Evolutionary conservation across 2,797 vertebrate species (phyloP).

Genomic region (Gephyroberyx darwinii): DNA sequence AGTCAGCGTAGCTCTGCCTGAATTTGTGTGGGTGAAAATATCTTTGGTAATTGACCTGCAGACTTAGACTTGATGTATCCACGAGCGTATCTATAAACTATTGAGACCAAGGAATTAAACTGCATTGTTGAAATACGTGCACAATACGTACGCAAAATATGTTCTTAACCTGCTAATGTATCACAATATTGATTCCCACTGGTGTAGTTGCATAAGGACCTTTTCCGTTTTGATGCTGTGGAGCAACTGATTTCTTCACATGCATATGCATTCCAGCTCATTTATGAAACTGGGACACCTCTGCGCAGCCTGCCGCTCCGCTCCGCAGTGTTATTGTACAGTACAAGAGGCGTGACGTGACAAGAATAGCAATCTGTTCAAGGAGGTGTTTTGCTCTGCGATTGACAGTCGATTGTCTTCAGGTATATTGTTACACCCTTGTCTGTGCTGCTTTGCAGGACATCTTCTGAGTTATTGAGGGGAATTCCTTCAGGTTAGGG

Average conservation of each 20-base stretch:
- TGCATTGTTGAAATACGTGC: too few relatives aligned
- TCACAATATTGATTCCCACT: conserved; percentile 36
- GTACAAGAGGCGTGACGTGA: conserved; percentile 72
- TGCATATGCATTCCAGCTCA: conserved; percentile 56
- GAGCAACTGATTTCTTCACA: conserved; percentile 57
- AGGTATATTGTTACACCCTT: conserved; percentile 59
- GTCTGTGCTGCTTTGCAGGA: conserved; percentile 52
- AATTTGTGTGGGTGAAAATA: background rate
- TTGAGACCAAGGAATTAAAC: background rate
- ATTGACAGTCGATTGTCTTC: conserved; percentile 70
- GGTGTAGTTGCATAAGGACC: conserved; percentile 45
- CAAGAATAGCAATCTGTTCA: conserved; percentile 73
- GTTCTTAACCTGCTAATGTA: conserved; percentile 16
- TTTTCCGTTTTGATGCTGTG: conserved; percentile 46
- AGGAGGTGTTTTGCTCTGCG: conserved; percentile 61
- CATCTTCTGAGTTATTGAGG: conserved; percentile 25
- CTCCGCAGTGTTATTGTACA: conserved; percentile 69
- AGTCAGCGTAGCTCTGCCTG: background rate
- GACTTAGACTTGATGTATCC: background rate
- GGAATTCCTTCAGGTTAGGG: conserved; percentile 52
- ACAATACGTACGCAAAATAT: background rate
- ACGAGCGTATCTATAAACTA: background rate
- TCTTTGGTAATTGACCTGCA: background rate
- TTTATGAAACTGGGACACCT: conserved; percentile 75
- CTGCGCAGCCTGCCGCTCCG: conserved; percentile 47